These are phyloP conservation scores for Agonopterix arenella DNA, from an alignment of 2,888 invertebrate genomes.

Conservation along the genomic window DNA sequence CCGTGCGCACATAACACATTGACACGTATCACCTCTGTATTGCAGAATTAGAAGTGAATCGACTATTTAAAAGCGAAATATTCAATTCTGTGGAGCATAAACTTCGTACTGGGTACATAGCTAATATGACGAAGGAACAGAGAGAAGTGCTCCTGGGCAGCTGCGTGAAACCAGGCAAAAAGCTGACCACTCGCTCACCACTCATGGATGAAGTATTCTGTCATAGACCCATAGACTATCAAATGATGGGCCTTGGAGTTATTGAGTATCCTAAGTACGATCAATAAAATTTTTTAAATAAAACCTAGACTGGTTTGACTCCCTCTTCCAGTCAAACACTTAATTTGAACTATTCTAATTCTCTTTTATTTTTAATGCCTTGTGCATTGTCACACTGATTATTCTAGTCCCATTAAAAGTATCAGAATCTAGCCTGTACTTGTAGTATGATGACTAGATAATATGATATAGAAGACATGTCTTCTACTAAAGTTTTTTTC, in stretches of 20 bases:
- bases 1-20: no score
- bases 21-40: neutral
- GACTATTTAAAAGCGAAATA: conserved; percentile 76
- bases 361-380: no score
- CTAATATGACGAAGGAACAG: conserved; percentile 65
- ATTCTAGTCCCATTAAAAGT: no score
- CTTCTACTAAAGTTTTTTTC: no score
- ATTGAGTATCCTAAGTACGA: conserved; percentile 31
- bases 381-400: no score
- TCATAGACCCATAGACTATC: conserved; percentile 74
- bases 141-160: conserved; percentile 73
- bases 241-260: conserved; percentile 74
- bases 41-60: conserved; percentile 78
- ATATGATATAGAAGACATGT: no score
- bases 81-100: conserved; percentile 77
- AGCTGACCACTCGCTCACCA: conserved; percentile 76
- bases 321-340: no score
- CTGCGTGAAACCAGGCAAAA: conserved; percentile 70
- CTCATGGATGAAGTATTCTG: conserved; percentile 77
- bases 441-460: no score
- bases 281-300: no score
- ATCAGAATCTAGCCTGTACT: no score
- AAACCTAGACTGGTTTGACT: no score
- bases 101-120: conserved; percentile 46
- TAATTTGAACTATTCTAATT: no score